Conservation (phyloP, 2,113 vertebrate species). For the Oryzias woworae region DNA sequence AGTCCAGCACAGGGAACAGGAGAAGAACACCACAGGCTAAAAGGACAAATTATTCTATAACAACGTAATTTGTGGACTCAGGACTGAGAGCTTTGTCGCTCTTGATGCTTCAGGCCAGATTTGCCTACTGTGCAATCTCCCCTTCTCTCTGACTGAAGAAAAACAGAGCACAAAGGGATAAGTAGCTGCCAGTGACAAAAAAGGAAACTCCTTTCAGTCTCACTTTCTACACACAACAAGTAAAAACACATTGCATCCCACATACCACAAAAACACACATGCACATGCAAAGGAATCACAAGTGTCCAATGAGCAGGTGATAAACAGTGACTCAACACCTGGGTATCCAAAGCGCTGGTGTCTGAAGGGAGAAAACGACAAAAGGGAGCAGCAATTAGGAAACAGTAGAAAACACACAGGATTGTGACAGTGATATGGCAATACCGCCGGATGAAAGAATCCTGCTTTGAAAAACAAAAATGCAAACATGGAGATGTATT, state of each 20-base stretch:
- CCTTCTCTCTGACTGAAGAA: slow-evolving; percentile 58
- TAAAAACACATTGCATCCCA: slow-evolving; percentile 26
- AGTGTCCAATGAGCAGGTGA: slow-evolving; percentile 52
- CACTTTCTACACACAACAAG: slow-evolving; percentile 36
- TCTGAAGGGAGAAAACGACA: slow-evolving; percentile 91
- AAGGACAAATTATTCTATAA: slow-evolving; percentile 64
- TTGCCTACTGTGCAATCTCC: slow-evolving; percentile 60
- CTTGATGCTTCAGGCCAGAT: slow-evolving; percentile 54
- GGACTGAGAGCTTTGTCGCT: slow-evolving; percentile 52
- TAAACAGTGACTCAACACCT: slow-evolving; percentile 86
- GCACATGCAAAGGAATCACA: slow-evolving; percentile 79
- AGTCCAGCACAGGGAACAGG: slow-evolving; percentile 24
- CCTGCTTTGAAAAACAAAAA: slow-evolving; percentile 42
- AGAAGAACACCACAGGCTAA: slow-evolving; percentile 54
- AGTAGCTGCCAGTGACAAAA: slow-evolving; percentile 26
- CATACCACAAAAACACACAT: slow-evolving; percentile 37
- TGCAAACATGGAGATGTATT: slow-evolving; percentile 37
- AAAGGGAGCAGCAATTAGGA: slow-evolving; percentile 80
- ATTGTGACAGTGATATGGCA: slow-evolving; percentile 19
- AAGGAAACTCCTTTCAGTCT: background rate
- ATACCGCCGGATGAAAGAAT: slow-evolving; percentile 19
- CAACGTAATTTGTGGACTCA: slow-evolving; percentile 60
- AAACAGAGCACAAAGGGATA: slow-evolving; percentile 24
- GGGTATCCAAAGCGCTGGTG: slow-evolving; percentile 92
- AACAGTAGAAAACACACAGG: slow-evolving; percentile 32